Evolutionary conservation across 2,888 invertebrate genomes (phyloP), one percentile per base, ranked within the genome.

Genomic region (Microctonus brassicae): DNA sequence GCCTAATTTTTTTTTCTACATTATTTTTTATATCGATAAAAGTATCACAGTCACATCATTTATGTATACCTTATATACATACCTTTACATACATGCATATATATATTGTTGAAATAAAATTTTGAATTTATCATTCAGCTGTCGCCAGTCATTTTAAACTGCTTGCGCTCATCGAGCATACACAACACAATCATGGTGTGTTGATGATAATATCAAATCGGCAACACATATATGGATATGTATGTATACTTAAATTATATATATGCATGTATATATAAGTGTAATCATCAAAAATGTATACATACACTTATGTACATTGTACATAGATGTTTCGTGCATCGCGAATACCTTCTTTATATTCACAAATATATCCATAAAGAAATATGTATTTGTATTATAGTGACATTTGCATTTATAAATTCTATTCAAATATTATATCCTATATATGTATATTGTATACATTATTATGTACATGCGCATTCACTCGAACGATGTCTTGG

Each of bases 201-300:
- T 65, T 71, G 66, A 53, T 61, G 61, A 66, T 71, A 66, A 66
- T 65, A 66, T 65, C 29, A 63, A 70, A 70, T 64, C 69, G 58
- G n/a, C 34, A 47, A 64, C 42, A 53, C n/a, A n/a, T n/a, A n/a
- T n/a, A n/a, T n/a, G n/a, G n/a, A n/a, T n/a, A n/a, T n/a, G n/a
- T n/a, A n/a, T n/a, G n/a, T n/a, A n/a, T n/a, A n/a, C n/a, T n/a
- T n/a, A n/a, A n/a, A n/a, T n/a, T n/a, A n/a, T n/a, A n/a, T n/a
- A n/a, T n/a, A n/a, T n/a, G n/a, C n/a, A n/a, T n/a, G n/a, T n/a
- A n/a, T n/a, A n/a, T n/a, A n/a, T 24, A 36, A 4, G 66, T 66
- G 62, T 70, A 61, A 66, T 61, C 60, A 70, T 60, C 57, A 39
- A 47, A 70, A 52, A 64, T 58, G 36, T 33, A 64, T 63, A 69